Percentiles rank a stretch among this genome's conserved stretches.
Evolutionary conservation across 2,797 vertebrate genomes (phyloP).

Genomic region (Intellagama lesueurii): DNA sequence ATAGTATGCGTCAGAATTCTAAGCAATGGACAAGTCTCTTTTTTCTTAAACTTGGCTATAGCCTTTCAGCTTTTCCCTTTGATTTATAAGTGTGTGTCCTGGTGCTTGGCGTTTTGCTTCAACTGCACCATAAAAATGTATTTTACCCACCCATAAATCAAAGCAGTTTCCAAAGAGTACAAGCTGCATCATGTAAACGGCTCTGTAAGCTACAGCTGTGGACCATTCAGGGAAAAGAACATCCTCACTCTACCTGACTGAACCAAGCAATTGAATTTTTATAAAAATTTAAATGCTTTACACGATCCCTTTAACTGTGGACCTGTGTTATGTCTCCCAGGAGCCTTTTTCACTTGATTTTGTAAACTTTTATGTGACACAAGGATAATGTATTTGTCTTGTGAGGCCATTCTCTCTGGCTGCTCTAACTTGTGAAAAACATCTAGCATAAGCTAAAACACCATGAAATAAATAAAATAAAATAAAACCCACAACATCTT

Average conservation of each 20-base stretch:
- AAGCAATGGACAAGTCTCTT: background rate
- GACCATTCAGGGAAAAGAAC: constrained; percentile 38
- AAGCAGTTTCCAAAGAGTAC: constrained; percentile 46
- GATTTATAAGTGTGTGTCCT: constrained; percentile 34
- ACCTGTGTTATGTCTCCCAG: constrained; percentile 16
- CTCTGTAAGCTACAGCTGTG: constrained; percentile 46
- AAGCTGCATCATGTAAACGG: constrained; percentile 51
- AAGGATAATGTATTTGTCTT: background rate
- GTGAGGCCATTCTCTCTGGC: background rate
- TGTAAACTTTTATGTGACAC: constrained; percentile 19
- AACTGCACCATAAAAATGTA: constrained; percentile 45
- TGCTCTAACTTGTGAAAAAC: constrained; percentile 1
- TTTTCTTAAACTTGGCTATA: constrained; percentile 4
- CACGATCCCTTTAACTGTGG: constrained; percentile 35
- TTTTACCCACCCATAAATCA: constrained; percentile 43
- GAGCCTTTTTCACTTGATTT: constrained; percentile 16
- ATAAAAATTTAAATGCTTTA: constrained; percentile 45
- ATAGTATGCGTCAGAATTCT: background rate
- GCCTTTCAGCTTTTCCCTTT: constrained; percentile 16
- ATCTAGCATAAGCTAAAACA: background rate
- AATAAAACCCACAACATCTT: background rate
- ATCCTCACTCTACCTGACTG: constrained; percentile 27
- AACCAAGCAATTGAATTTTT: constrained; percentile 37
- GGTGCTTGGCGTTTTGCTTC: constrained; percentile 27
- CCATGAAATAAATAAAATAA: background rate